Percentiles rank a stretch among this genome's conserved stretches.
Evolutionary conservation across 2,113 vertebrate genomes (phyloP).

Genomic region (Nettapus auritus): DNA sequence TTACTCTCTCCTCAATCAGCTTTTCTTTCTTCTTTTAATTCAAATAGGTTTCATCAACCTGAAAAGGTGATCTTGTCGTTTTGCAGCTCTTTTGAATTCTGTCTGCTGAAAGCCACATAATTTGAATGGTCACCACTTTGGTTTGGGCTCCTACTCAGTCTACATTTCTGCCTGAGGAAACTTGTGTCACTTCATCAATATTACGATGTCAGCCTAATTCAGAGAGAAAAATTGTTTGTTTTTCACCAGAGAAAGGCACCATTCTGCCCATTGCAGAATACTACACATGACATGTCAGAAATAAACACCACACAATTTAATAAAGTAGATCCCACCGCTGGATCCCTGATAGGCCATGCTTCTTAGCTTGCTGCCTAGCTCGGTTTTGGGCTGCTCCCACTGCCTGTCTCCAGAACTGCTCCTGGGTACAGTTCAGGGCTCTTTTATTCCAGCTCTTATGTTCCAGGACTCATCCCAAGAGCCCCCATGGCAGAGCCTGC

Average conservation of each 20-base stretch:
- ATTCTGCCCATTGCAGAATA: neutral
- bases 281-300: neutral
- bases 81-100: neutral
- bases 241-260: neutral
- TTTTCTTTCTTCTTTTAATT: neutral
- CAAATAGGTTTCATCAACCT: neutral
- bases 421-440: neutral
- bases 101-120: neutral
- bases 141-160: neutral
- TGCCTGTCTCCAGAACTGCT: neutral
- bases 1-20: neutral
- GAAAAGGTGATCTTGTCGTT: neutral
- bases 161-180: neutral
- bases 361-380: neutral
- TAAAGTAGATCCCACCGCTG: neutral
- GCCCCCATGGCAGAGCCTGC: neutral
- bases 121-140: neutral
- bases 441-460: accelerated
- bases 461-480: neutral
- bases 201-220: neutral
- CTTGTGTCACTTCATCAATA: neutral
- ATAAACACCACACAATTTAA: neutral
- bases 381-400: neutral
- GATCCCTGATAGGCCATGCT: neutral
- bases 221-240: neutral